Conservation (phyloP, 1,140 invertebrate species). For the Drosophila orosa region DNA sequence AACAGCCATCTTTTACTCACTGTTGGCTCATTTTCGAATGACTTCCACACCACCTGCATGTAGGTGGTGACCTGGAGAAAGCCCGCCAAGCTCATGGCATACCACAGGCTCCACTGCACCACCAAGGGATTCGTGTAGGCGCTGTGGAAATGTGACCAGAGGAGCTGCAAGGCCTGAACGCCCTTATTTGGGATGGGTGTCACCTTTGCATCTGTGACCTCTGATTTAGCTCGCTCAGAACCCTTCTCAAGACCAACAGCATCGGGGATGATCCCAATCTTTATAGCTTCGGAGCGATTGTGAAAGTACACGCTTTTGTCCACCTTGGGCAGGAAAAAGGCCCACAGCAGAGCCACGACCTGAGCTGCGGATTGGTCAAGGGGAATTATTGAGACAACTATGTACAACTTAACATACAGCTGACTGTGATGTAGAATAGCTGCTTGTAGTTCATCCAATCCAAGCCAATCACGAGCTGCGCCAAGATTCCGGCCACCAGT, state of each 20-base stretch:
- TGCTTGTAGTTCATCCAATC: conserved; percentile 87
- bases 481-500: conserved; percentile 87
- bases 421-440: conserved; percentile 89
- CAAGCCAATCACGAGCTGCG: conserved; percentile 87
- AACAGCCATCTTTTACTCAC: conserved; percentile 21
- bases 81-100: conserved; percentile 91
- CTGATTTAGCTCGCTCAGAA: neutral
- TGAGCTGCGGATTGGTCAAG: conserved; percentile 86
- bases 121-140: conserved; percentile 90
- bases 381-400: neutral
- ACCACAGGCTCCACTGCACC: conserved; percentile 95
- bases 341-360: conserved; percentile 89
- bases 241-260: neutral
- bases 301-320: conserved; percentile 93
- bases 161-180: conserved; percentile 62
- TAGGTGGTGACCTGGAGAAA: conserved; percentile 92
- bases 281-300: conserved; percentile 54
- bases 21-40: conserved; percentile 79
- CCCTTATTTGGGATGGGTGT: neutral
- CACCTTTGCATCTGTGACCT: neutral
- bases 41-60: conserved; percentile 92
- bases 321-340: conserved; percentile 90
- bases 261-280: neutral
- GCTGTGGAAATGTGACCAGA: conserved; percentile 89
- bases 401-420: conserved; percentile 84